These are phyloP conservation scores for Mastigias papua DNA, from an alignment of 30 jellyfish, hydroid and myxozoan species.

Conservation along the genomic window DNA sequence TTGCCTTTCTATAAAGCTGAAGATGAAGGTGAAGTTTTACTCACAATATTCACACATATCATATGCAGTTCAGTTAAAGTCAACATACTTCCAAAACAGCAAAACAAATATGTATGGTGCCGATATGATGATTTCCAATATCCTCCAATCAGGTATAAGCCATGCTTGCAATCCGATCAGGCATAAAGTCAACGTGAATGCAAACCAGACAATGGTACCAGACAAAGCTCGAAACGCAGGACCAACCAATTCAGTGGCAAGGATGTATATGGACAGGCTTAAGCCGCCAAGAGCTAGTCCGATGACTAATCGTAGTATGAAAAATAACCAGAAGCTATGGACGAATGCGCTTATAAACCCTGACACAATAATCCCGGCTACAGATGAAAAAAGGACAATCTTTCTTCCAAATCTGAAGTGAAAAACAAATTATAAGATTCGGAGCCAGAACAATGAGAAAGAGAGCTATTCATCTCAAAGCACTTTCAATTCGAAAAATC, in stretches of 20 bases:
- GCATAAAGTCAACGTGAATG: slow-evolving; percentile 69
- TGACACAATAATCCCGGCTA: slow-evolving; percentile 27
- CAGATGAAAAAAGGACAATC: slow-evolving; percentile 54
- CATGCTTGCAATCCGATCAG: slow-evolving; percentile 75
- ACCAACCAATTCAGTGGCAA: slow-evolving; percentile 79
- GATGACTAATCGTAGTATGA: slow-evolving; percentile 53
- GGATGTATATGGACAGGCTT: slow-evolving; percentile 37
- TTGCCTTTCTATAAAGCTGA: too few species aligned
- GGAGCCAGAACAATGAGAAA: background rate
- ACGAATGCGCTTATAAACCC: slow-evolving; percentile 58
- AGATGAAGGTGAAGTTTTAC: background rate
- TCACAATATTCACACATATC: background rate
- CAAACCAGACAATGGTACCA: slow-evolving; percentile 66
- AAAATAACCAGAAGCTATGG: slow-evolving; percentile 53
- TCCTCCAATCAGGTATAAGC: slow-evolving; percentile 73
- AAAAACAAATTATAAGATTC: background rate
- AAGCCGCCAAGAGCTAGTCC: slow-evolving; percentile 70
- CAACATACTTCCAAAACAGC: slow-evolving; percentile 55
- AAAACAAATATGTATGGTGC: slow-evolving; percentile 61
- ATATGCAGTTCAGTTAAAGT: background rate
- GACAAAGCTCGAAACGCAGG: slow-evolving; percentile 72
- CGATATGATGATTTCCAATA: slow-evolving; percentile 27
- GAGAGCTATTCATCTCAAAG: too few species aligned
- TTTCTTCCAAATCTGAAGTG: slow-evolving; percentile 59
- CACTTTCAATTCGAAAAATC: too few species aligned